phyloP scores from a whole-genome alignment of 2,113 vertebrate genomes.

The Mirza zaza region DNA sequence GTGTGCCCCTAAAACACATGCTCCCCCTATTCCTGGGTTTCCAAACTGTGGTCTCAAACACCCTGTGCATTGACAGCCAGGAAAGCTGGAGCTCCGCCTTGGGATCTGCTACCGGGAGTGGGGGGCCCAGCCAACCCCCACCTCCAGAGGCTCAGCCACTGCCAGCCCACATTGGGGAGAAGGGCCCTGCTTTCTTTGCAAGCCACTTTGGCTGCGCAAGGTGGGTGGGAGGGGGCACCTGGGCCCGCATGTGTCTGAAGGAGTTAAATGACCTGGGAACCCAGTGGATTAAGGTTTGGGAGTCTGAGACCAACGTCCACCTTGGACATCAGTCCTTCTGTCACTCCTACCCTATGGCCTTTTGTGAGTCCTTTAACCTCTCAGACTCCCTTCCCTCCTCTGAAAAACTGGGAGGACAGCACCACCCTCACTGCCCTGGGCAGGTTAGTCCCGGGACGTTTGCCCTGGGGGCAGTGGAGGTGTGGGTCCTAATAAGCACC shows the following conservation, averaged over 20 bases:
- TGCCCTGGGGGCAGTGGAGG: background rate
- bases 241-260: background rate
- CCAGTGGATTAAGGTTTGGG: background rate
- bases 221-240: too few species aligned
- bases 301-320: background rate
- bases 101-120: background rate
- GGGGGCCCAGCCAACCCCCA: background rate
- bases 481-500: background rate
- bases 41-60: background rate
- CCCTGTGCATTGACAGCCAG: background rate
- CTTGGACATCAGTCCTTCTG: too few species aligned
- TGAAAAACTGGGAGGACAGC: background rate
- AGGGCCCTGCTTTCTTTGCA: background rate
- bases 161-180: accelerated
- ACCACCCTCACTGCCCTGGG: background rate
- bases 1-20: background rate
- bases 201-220: background rate
- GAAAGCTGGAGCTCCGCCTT: background rate
- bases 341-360: background rate
- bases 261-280: background rate
- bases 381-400: background rate
- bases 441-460: background rate
- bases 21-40: background rate
- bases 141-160: background rate
- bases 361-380: background rate